phyloP scores from a whole-genome alignment of 1,140 invertebrate genomes.

The Bombus confusus region DNA sequence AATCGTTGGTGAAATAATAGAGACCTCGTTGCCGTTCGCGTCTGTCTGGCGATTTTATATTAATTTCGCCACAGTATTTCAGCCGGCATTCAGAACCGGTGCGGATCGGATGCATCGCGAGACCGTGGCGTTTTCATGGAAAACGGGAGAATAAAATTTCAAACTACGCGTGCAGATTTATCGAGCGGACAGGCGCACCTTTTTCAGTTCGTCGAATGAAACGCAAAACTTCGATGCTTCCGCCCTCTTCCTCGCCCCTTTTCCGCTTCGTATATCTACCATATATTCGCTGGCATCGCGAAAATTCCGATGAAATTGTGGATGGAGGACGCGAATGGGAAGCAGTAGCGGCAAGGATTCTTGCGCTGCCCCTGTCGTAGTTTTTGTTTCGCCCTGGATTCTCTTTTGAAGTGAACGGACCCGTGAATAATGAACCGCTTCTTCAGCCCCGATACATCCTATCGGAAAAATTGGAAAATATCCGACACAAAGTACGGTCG shows the following conservation, averaged over 20 bases:
- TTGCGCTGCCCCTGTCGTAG: background rate
- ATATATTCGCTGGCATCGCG: background rate
- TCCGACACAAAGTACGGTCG: background rate
- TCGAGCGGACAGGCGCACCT: background rate
- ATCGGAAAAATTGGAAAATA: conserved; percentile 43
- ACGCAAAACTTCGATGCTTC: conserved; percentile 31
- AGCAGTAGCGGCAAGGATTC: background rate
- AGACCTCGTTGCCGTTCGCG: background rate
- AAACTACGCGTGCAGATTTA: conserved; percentile 12
- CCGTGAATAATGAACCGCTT: conserved; percentile 36
- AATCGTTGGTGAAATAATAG: background rate
- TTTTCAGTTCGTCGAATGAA: conserved; percentile 43
- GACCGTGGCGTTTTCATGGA: background rate
- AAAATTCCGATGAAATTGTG: conserved; percentile 43
- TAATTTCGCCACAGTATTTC: conserved; percentile 7
- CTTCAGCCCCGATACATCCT: conserved; percentile 12
- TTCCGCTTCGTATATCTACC: background rate
- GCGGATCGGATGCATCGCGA: background rate
- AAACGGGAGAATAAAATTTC: conserved; percentile 16
- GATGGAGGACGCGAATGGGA: conserved; percentile 20
- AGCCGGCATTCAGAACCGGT: background rate
- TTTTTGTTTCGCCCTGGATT: background rate
- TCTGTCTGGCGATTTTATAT: background rate
- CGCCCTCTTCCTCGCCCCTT: background rate
- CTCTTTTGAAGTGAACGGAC: conserved; percentile 26